Base-by-base conservation (phyloP, 1,140 invertebrate genomes). In the Lordiphosa stackelbergi region DNA sequence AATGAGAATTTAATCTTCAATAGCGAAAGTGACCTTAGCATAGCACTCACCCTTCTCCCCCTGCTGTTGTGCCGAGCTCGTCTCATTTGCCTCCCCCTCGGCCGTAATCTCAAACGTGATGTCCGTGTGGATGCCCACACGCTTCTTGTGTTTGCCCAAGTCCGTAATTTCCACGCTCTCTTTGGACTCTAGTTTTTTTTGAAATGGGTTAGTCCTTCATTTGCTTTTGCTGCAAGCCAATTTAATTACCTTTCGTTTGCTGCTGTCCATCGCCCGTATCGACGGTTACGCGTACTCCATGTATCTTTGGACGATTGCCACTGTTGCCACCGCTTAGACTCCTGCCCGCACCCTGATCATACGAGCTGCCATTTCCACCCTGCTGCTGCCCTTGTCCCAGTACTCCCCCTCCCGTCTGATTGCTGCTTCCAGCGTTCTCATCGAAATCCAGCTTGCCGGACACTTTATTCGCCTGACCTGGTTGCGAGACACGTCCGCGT, bases 71-170 rank as follows among this genome's bases (percentile, higher is more conserved):
- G 69, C 72, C 5, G 86, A 77, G 38, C 78, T 87, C n/a, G 86
- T 87, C 42, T 73, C 85, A 63, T 87, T 87, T 34, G 60, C 73
- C 12, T 85, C 78, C 38, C 78, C 72, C 47, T 87, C 85, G 41
- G 85, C 74, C 24, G 85, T 85, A 41, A 88, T 86, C 48, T 88
- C 87, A 64, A 88, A 88, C 63, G 87, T 88, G 55, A 88, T 87
- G 62, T 88, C 87, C 11, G 87, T 88, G 55, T 87, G 86, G 56
- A 88, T 88, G 48, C 86, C 86, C 66, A 88, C 87, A 51, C 77
- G 79, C 65, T 88, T 88, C 64, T 79, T 87, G 61, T 81, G 81
- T 68, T 87, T 87, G 40, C 81, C 73, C 62, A 81, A 66, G 51
- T 88, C 86, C 49, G 81, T 83, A 59, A 87, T 87, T 75, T 87